phyloP scores from a whole-genome alignment of 2,888 invertebrate species.

The Eupithecia inturbata region DNA sequence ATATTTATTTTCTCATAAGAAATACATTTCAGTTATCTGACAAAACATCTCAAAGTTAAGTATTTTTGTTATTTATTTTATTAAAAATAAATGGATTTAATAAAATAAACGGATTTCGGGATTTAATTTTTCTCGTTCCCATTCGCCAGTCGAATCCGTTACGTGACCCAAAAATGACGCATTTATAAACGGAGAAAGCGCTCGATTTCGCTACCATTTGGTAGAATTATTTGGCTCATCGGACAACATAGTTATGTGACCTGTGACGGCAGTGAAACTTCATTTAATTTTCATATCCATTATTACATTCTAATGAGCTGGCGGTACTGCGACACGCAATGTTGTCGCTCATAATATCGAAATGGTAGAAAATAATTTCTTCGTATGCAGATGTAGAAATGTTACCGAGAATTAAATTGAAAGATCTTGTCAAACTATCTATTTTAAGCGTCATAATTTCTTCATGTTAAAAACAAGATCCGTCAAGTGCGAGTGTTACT shows the following conservation, averaged over 20 bases:
- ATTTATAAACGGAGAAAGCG: slow-evolving; percentile 41
- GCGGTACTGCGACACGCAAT: slow-evolving; percentile 3
- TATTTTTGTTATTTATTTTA: no score
- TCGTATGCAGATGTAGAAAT: slow-evolving; percentile 6
- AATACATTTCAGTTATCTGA: no score
- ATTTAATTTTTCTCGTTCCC: slow-evolving; percentile 5
- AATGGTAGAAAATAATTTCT: background rate
- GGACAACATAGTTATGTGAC: slow-evolving; percentile 20
- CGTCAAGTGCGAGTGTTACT: no score
- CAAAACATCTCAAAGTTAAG: no score
- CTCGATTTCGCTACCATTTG: slow-evolving; percentile 52
- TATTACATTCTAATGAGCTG: slow-evolving; percentile 12
- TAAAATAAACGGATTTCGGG: no score
- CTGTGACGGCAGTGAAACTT: slow-evolving; percentile 10
- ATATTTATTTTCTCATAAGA: no score
- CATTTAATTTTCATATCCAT: slow-evolving; percentile 1
- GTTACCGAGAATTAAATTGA: background rate
- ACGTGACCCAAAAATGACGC: slow-evolving; percentile 43
- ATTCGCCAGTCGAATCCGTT: slow-evolving; percentile 33
- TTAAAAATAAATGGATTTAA: no score
- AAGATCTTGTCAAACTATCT: background rate
- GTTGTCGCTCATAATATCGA: background rate
- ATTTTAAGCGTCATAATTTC: background rate
- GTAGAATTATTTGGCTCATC: slow-evolving; percentile 39
- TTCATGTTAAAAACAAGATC: no score